Conservation (phyloP, 1,140 invertebrate species). For the Arctopsyche grandis region DNA sequence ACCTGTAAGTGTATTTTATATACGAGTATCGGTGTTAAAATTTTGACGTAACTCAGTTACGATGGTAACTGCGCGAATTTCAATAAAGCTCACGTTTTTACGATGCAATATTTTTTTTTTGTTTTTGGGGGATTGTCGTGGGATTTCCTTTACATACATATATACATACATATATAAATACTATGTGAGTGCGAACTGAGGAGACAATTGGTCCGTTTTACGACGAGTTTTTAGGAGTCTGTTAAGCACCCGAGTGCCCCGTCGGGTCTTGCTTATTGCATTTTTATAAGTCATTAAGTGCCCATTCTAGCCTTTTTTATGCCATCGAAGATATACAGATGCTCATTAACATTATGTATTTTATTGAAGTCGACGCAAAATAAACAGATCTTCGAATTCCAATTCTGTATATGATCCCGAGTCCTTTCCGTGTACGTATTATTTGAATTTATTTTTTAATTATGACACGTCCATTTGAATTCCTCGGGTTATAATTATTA, state of each 20-base stretch:
- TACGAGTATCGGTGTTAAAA: too few species aligned
- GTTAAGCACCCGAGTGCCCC: conserved; percentile 38
- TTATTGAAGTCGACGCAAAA: conserved; percentile 4
- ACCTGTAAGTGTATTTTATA: too few species aligned
- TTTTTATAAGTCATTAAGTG: conserved; percentile 52
- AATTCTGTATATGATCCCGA: too few species aligned
- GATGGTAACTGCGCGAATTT: conserved; percentile 15
- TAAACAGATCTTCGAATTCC: too few species aligned
- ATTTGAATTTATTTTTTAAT: too few species aligned
- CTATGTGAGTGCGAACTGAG: background rate
- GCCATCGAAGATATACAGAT: background rate
- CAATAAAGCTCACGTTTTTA: conserved; percentile 34
- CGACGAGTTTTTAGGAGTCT: conserved; percentile 51
- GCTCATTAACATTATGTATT: conserved; percentile 20
- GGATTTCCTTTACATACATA: too few species aligned
- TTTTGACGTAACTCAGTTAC: too few species aligned
- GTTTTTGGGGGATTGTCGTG: conserved; percentile 1
- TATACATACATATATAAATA: too few species aligned
- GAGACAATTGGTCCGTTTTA: conserved; percentile 51
- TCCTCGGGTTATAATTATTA: background rate
- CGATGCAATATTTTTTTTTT: conserved; percentile 11
- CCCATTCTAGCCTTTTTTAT: conserved; percentile 33
- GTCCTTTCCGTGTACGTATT: too few species aligned
- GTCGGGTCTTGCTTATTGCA: conserved; percentile 47
- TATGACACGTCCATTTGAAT: background rate